These are phyloP conservation scores for Rhopalosiphum padi DNA, from an alignment of 1,140 invertebrate species.

Conservation along the genomic window DNA sequence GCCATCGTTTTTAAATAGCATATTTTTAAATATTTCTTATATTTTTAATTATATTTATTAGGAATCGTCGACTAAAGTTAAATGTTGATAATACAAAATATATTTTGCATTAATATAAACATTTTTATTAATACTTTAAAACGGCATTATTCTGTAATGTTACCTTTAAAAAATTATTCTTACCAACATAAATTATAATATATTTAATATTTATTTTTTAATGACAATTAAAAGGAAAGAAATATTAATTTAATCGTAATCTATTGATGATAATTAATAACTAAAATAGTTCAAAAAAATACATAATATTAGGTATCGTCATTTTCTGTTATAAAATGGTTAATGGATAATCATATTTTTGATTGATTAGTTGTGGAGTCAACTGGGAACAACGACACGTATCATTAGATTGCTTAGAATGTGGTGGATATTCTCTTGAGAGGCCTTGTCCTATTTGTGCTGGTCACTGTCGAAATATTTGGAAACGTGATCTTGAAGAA, in stretches of 20 bases:
- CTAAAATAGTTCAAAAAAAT: not conserved
- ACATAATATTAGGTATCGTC: not conserved
- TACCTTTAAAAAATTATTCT: not conserved
- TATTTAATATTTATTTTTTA: not conserved
- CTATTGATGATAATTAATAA: not conserved
- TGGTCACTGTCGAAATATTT: conserved; percentile 75
- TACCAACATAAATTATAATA: not conserved
- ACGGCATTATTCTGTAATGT: not conserved
- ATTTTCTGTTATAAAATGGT: not conserved
- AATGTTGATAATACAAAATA: not conserved
- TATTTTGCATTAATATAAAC: not conserved
- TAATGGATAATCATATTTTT: conserved; percentile 4
- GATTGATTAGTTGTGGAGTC: conserved; percentile 74
- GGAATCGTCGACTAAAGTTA: not conserved
- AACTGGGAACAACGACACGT: conserved; percentile 83
- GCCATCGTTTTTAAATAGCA: not conserved
- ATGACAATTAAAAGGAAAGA: not conserved
- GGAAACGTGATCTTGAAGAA: conserved; percentile 80
- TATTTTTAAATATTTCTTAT: too few species aligned
- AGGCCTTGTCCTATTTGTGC: conserved; percentile 80
- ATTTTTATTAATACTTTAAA: not conserved
- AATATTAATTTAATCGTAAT: not conserved
- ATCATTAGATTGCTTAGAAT: conserved; percentile 80
- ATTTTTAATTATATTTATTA: not conserved
- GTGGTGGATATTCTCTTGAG: conserved; percentile 80